Evolutionary conservation across 2,113 vertebrate species (phyloP).

Genomic region (Macrotis lagotis): DNA sequence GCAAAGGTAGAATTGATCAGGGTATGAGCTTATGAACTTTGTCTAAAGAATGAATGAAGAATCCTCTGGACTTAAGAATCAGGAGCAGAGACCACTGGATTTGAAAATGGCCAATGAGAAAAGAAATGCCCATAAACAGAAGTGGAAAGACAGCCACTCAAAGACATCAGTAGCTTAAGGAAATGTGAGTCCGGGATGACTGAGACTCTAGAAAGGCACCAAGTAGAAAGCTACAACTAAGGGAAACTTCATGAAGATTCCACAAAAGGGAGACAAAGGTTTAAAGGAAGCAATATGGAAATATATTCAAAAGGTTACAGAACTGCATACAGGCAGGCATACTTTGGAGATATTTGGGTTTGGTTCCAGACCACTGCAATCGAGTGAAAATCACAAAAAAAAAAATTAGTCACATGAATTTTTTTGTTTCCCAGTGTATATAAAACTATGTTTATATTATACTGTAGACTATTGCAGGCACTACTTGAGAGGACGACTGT

Average conservation of each 20-base stretch:
- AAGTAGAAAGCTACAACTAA: not conserved
- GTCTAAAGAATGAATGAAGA: not conserved
- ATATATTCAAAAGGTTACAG: not conserved
- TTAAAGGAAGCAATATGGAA: not conserved
- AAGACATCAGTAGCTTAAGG: not conserved
- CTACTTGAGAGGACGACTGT: no score
- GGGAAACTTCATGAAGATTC: not conserved
- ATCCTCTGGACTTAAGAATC: not conserved
- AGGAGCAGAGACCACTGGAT: no score
- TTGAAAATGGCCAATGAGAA: no score
- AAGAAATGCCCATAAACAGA: not conserved
- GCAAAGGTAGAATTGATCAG: not conserved
- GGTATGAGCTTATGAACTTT: not conserved
- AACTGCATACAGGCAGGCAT: not conserved
- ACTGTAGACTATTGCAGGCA: not conserved
- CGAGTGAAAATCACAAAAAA: not conserved
- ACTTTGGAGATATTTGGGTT: not conserved
- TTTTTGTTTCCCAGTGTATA: not conserved
- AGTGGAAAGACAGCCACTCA: not conserved
- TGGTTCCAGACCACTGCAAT: not conserved
- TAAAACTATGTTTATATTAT: not conserved
- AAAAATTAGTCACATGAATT: not conserved
- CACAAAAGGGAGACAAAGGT: not conserved
- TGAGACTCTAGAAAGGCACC: not conserved
- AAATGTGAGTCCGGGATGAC: not conserved